phyloP scores from a whole-genome alignment of 2,113 vertebrate genomes.

The Myotis lucifugus region DNA sequence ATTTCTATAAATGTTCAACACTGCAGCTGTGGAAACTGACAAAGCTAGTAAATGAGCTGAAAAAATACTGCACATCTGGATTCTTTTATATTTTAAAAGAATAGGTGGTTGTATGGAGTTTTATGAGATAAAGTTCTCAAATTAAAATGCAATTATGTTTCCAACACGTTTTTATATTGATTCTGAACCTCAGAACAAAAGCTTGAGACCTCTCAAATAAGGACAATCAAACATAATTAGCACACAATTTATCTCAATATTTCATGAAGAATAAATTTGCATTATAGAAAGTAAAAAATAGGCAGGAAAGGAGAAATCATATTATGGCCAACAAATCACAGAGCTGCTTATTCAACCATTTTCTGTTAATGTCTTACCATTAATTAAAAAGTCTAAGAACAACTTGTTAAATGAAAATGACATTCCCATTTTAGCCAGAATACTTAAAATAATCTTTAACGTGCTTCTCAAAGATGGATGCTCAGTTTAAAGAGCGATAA shows the following conservation, averaged over 20 bases:
- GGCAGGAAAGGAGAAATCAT: neutral
- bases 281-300: conserved; percentile 17
- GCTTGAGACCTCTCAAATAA: neutral
- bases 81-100: conserved; percentile 20
- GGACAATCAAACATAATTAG: conserved; percentile 6
- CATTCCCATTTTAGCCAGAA: neutral
- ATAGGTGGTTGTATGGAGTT: neutral
- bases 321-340: neutral
- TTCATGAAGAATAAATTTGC: conserved; percentile 32
- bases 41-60: neutral
- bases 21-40: neutral
- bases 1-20: neutral
- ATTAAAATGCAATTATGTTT: conserved; percentile 26
- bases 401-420: neutral
- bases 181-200: conserved; percentile 40
- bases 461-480: neutral
- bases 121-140: neutral
- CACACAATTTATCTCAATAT: neutral
- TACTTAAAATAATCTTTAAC: conserved; percentile 12
- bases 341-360: conserved; percentile 19
- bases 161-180: neutral
- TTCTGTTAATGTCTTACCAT: neutral
- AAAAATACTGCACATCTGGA: neutral
- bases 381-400: neutral
- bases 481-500: neutral